Conservation (phyloP, 2,113 vertebrate species). For the Uropsilus gracilis region DNA sequence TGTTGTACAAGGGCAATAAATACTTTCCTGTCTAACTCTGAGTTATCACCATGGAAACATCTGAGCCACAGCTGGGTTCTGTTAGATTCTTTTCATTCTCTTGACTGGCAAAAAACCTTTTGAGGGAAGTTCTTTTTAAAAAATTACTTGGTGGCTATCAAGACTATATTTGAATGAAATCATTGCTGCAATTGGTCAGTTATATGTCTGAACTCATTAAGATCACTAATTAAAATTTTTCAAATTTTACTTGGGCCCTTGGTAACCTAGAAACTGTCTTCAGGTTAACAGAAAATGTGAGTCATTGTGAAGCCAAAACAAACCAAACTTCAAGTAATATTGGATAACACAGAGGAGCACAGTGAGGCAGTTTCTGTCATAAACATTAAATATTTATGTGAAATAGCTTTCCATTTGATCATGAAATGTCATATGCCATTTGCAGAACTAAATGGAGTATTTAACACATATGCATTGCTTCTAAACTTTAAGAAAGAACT, state of each 20-base stretch:
- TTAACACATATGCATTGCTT: conserved; percentile 11
- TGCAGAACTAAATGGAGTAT: not conserved
- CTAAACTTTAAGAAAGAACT: not conserved
- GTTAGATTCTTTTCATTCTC: conserved; percentile 53
- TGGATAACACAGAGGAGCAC: not conserved
- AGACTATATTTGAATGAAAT: conserved; percentile 74
- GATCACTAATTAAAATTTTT: conserved; percentile 72
- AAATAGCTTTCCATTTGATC: conserved; percentile 28
- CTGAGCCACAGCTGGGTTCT: conserved; percentile 28
- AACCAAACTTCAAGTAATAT: not conserved
- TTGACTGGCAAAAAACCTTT: conserved; percentile 58
- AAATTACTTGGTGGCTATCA: conserved; percentile 33
- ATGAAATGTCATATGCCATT: not conserved
- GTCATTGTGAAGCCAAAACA: conserved; percentile 36
- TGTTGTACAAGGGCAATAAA: conserved; percentile 57
- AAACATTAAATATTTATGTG: conserved; percentile 30
- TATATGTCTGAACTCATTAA: conserved; percentile 70
- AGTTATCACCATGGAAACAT: conserved; percentile 73
- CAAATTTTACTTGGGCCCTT: conserved; percentile 21
- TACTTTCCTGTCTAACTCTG: conserved; percentile 69
- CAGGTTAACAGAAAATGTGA: conserved; percentile 61
- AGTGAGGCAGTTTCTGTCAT: not conserved
- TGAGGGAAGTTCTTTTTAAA: conserved; percentile 46
- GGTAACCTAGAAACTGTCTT: conserved; percentile 61
- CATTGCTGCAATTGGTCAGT: conserved; percentile 51